phyloP scores from a whole-genome alignment of 2,113 vertebrate genomes.

The Columbina picui region DNA sequence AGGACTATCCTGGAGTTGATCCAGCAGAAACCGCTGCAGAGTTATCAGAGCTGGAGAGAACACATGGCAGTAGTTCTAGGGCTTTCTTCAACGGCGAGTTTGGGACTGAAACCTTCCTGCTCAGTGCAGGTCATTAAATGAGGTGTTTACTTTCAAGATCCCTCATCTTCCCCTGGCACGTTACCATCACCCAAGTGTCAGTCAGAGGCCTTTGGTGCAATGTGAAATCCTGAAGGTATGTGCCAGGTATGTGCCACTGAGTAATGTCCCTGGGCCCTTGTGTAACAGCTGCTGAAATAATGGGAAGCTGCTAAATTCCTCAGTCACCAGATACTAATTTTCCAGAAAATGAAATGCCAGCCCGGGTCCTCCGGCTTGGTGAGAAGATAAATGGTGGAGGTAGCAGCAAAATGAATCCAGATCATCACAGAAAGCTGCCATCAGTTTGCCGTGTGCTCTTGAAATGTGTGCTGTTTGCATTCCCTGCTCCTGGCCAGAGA shows the following conservation, averaged over 20 bases:
- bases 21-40: not conserved
- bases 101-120: not conserved
- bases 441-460: not conserved
- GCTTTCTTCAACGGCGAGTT: not conserved
- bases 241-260: not conserved
- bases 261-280: not conserved
- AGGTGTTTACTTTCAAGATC: not conserved
- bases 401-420: not conserved
- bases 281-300: not conserved
- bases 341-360: not conserved
- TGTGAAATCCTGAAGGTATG: not conserved
- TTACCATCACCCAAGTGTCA: not conserved
- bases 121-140: not conserved
- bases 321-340: not conserved
- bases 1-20: not conserved
- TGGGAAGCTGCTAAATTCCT: not conserved
- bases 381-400: not conserved
- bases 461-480: not conserved
- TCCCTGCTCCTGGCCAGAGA: not conserved
- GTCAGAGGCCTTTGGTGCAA: not conserved
- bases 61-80: not conserved
- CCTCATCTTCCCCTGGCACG: not conserved
- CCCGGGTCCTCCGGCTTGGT: not conserved
- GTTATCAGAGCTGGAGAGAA: not conserved
- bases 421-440: not conserved